Conservation (phyloP, 2,888 invertebrate species). For the Andrena flavipes region DNA sequence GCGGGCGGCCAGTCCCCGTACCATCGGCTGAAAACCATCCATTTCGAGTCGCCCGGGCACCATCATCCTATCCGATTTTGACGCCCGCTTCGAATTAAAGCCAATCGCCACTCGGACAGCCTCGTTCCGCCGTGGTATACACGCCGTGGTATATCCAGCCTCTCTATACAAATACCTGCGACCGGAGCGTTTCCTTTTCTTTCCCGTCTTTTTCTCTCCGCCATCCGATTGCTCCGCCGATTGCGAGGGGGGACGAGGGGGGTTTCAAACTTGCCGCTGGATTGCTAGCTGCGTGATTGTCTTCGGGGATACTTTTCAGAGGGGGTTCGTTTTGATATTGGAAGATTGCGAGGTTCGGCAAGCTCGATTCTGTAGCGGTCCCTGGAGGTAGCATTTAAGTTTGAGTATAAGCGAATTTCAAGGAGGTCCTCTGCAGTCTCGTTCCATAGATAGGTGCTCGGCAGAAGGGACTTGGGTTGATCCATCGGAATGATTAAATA, state of each 20-base stretch:
- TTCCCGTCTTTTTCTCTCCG: not conserved
- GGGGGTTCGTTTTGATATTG: no score
- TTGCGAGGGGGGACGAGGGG: not conserved
- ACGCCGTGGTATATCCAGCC: not conserved
- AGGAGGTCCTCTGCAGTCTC: conserved; percentile 8
- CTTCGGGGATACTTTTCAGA: not conserved
- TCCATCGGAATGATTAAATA: conserved; percentile 39
- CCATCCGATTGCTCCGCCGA: not conserved
- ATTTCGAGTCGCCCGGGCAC: conserved; percentile 72
- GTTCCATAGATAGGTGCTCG: conserved; percentile 19
- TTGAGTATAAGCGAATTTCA: conserved; percentile 6
- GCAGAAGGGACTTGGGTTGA: conserved; percentile 26
- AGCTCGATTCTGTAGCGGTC: no score
- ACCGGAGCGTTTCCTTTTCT: conserved; percentile 5
- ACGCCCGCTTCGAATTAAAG: conserved; percentile 77
- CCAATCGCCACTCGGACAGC: conserved; percentile 66
- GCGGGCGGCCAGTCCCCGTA: conserved; percentile 36
- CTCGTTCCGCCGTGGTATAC: conserved; percentile 21
- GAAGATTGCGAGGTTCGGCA: no score
- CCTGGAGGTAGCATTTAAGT: not conserved
- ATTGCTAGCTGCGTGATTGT: not conserved
- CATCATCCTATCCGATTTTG: conserved; percentile 74
- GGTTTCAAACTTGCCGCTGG: not conserved
- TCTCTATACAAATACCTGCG: conserved; percentile 37
- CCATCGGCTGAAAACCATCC: conserved; percentile 73